Conservation (phyloP, 1,140 invertebrate genomes). For the Batillaria attramentaria region DNA sequence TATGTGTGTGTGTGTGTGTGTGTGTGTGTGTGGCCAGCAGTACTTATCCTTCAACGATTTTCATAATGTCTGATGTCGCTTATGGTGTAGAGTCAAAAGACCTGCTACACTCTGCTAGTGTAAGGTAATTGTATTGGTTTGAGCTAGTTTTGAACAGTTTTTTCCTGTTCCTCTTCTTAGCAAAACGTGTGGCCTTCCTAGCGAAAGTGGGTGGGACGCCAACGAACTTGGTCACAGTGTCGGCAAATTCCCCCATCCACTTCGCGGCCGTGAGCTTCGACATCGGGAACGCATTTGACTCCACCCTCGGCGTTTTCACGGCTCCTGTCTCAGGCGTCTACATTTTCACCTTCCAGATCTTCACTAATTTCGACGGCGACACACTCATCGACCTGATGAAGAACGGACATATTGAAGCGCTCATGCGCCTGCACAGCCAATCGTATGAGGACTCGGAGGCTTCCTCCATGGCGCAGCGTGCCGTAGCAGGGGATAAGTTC, state of each 20-base stretch:
- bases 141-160: no score
- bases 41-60: no score
- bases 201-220: no score
- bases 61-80: no score
- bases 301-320: background rate
- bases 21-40: no score
- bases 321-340: conserved; percentile 5
- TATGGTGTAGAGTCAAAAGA: no score
- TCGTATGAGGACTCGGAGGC: background rate
- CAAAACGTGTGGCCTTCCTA: no score
- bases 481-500: background rate
- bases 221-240: no score
- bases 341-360: background rate
- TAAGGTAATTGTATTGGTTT: no score
- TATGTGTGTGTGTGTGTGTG: no score
- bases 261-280: conserved; percentile 5
- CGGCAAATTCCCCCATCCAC: background rate
- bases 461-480: background rate
- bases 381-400: background rate
- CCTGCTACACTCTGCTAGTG: no score
- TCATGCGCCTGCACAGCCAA: background rate
- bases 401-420: background rate
- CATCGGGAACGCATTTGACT: conserved; percentile 8
- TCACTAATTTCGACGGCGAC: background rate
- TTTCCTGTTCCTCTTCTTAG: no score